phyloP scores from a whole-genome alignment of 1,140 invertebrate genomes.

The Pseudomyrmex concolor region DNA sequence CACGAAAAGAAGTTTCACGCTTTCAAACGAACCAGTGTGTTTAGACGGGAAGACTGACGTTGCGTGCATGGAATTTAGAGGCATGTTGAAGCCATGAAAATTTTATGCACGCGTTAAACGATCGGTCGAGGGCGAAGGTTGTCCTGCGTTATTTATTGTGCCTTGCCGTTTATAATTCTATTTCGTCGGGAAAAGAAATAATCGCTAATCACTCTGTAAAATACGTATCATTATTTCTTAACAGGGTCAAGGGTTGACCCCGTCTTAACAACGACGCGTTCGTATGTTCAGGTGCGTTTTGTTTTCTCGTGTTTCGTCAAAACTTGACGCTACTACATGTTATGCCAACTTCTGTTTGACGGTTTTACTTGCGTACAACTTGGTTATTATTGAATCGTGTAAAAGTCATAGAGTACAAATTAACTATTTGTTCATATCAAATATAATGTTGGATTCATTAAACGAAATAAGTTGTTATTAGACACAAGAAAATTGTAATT shows the following conservation, averaged over 20 bases:
- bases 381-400: neutral
- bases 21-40: neutral
- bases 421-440: neutral
- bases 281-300: slow-evolving; percentile 12
- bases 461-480: neutral
- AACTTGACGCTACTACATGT: slow-evolving; percentile 8
- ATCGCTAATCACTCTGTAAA: slow-evolving; percentile 1
- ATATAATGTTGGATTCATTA: slow-evolving; percentile 21
- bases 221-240: slow-evolving; percentile 38
- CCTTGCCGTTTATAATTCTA: neutral
- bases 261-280: neutral
- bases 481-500: slow-evolving; percentile 4
- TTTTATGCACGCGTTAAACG: slow-evolving; percentile 30
- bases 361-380: neutral
- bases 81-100: slow-evolving; percentile 31
- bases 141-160: neutral
- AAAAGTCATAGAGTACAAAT: neutral
- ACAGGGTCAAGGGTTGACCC: slow-evolving; percentile 6
- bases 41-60: slow-evolving; percentile 10
- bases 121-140: neutral
- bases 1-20: slow-evolving; percentile 22
- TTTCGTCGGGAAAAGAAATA: slow-evolving; percentile 37
- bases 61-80: slow-evolving; percentile 39
- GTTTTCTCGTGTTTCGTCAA: neutral
- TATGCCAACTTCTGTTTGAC: slow-evolving; percentile 20